Percentiles rank a stretch among this genome's conserved stretches.
These are phyloP conservation scores for Pogoniulus pusillus DNA, from an alignment of 2,797 vertebrate genomes.

Conservation along the genomic window DNA sequence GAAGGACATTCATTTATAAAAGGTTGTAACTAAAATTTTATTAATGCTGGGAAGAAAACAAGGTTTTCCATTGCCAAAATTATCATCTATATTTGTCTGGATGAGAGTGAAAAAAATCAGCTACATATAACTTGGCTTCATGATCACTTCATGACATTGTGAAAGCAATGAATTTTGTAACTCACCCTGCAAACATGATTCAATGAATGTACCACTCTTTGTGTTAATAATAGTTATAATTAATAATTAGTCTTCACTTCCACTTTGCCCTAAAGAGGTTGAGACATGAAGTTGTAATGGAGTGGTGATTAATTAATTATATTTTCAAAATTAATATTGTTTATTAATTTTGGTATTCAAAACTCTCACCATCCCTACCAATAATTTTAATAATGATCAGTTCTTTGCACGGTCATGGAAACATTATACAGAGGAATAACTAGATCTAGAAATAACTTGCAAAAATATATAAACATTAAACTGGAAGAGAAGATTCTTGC, in stretches of 20 bases:
- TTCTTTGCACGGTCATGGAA: too few relatives aligned
- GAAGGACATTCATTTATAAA: neutral
- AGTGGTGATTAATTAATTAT: too few relatives aligned
- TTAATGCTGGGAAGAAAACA: neutral
- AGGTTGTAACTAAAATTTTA: neutral
- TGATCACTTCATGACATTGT: neutral
- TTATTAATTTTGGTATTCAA: too few relatives aligned
- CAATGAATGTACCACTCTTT: neutral
- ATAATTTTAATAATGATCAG: too few relatives aligned
- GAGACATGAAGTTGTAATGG: neutral
- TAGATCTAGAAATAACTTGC: too few relatives aligned
- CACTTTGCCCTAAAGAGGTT: neutral
- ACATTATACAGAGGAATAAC: too few relatives aligned
- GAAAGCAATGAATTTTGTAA: neutral
- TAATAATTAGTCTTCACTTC: neutral
- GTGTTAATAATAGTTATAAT: neutral
- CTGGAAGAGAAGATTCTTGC: too few relatives aligned
- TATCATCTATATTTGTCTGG: neutral
- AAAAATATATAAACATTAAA: too few relatives aligned
- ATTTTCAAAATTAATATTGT: too few relatives aligned
- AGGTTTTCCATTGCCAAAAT: neutral
- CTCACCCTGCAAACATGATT: neutral
- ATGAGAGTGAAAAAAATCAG: neutral
- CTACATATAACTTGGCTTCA: neutral
- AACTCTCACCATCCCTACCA: too few relatives aligned